Base-by-base conservation (phyloP, 1,140 invertebrate genomes). In the Vanessa atalanta region DNA sequence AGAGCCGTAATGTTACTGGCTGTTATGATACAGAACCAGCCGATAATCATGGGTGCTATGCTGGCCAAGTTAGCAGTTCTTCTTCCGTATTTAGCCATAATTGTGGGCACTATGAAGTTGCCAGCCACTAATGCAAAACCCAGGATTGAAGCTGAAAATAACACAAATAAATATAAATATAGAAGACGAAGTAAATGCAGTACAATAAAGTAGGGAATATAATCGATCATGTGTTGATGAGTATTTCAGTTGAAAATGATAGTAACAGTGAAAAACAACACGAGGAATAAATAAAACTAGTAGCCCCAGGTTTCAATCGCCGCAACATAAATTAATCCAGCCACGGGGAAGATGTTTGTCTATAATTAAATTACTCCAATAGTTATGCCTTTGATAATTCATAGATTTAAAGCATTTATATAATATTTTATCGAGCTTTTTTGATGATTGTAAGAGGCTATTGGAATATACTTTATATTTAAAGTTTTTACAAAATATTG, bases 31-130 rank as follows among this genome's bases (percentile, higher is more conserved):
- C 78, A 76, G 23, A 88, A 78, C 88, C 88, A 90, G 47, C 88
- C 87, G 37, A 81, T 15, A 13, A 90, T 79, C 77, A 87, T 84
- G 0, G 86, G 82, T 3, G 77, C 65, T 13, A 88, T 78, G 67
- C 83, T 88, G 26, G 80, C 70, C 14, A 90, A 50, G 57, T 91
- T 87, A 9, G 89, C 86, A 23, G 73, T 84, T 65, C 79, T 80
- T 72, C 90, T 78, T 5, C 90, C 90, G n/a, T 79, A 86, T 63
- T 81, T 84, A 0, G 84, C 83, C 88, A 90, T 92, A 9, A 85
- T 72, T 16, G 83, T 78, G 0, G 89, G 83, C 0, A 85, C 81
- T 26, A 88, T 81, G 65, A 89, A 86, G 72, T 87, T 88, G 13
- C 89, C 89, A 6, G 79, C 74, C 15, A 90, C 78, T 1, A 87